A percentile compares a stretch with the other conserved stretches of the same genome.
phyloP scores from a whole-genome alignment of 2,113 vertebrate species.

The Clarias magur region DNA sequence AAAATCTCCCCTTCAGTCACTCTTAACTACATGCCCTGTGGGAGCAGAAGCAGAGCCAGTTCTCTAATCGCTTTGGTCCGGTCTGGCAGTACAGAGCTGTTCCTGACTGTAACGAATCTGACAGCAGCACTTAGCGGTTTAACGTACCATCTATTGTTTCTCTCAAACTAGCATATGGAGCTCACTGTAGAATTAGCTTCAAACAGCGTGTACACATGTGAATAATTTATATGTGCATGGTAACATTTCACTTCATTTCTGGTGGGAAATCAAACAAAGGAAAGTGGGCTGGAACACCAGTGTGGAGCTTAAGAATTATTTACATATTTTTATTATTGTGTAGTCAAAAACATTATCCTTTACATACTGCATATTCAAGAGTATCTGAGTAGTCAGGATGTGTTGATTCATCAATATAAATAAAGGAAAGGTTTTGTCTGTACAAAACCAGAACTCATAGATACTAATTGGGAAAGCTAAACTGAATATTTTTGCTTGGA shows the following conservation, averaged over 20 bases:
- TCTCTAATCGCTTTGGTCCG: conserved; percentile 1
- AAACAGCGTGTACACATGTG: neutral
- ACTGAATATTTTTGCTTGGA: too few relatives aligned
- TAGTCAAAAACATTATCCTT: neutral
- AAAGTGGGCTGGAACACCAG: neutral
- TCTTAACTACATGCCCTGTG: conserved; percentile 17
- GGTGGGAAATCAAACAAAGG: too few relatives aligned
- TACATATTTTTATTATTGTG: neutral
- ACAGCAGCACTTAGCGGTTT: neutral
- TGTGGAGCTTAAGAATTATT: neutral
- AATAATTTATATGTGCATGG: neutral
- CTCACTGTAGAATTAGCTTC: neutral
- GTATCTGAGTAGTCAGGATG: neutral
- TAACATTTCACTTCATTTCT: neutral
- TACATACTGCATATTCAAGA: neutral
- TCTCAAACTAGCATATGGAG: neutral
- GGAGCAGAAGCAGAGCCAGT: conserved; percentile 23
- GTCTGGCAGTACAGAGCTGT: neutral
- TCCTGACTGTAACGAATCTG: neutral
- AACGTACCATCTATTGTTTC: neutral
- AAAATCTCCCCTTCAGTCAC: conserved; percentile 10
- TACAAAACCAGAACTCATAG: too few relatives aligned
- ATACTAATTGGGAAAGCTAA: too few relatives aligned
- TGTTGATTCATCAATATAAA: neutral
- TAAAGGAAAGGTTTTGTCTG: too few relatives aligned